phyloP scores from a whole-genome alignment of 1,140 invertebrate genomes.

The Cyphomyrmex costatus region DNA sequence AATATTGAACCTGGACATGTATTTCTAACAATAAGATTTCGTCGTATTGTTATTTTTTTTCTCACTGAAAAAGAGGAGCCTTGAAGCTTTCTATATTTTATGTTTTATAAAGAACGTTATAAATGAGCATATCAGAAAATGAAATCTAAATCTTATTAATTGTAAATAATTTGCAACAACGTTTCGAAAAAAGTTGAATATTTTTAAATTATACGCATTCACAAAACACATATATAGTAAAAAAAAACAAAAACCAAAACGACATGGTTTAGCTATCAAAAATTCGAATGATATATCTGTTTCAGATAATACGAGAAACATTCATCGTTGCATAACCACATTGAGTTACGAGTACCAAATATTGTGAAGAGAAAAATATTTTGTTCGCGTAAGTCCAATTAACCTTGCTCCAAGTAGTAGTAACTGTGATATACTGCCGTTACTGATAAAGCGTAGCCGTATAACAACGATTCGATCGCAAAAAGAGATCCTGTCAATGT shows the following conservation, averaged over 20 bases:
- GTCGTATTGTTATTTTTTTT: too few relatives aligned
- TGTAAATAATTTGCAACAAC: background rate
- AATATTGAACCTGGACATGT: background rate
- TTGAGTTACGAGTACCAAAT: background rate
- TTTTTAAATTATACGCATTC: background rate
- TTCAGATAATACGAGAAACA: background rate
- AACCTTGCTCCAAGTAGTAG: slow-evolving; percentile 19
- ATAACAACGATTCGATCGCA: slow-evolving; percentile 33
- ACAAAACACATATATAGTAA: background rate
- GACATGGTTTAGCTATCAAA: background rate
- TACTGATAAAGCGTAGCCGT: slow-evolving; percentile 7
- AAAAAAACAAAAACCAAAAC: background rate
- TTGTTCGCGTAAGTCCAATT: slow-evolving; percentile 27
- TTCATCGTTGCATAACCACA: slow-evolving; percentile 22
- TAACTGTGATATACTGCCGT: slow-evolving; percentile 19
- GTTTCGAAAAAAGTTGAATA: background rate
- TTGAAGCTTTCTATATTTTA: background rate
- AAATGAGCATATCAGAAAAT: background rate
- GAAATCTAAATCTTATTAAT: background rate
- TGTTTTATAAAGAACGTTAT: background rate
- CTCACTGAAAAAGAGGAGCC: background rate
- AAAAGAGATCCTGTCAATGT: slow-evolving; percentile 33
- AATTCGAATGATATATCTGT: background rate
- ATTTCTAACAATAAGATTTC: too few relatives aligned
- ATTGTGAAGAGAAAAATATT: slow-evolving; percentile 23